Evolutionary conservation across 2,113 vertebrate genomes (phyloP).

Genomic region (Phylloscopus whistleri): DNA sequence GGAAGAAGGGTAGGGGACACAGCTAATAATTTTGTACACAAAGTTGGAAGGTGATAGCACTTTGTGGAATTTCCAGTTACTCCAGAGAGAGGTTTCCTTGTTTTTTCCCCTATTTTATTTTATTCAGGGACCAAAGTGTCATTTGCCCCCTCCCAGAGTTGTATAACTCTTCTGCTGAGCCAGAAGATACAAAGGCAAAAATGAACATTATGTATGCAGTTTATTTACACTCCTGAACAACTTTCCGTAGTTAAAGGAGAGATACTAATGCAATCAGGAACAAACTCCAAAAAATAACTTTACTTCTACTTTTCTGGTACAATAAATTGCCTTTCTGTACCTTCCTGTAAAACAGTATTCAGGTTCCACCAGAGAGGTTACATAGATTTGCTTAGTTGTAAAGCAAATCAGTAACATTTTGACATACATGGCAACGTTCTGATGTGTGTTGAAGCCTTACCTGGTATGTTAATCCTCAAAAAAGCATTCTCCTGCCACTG

Average conservation of each 20-base stretch:
- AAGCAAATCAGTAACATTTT: not conserved
- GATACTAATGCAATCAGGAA: not conserved
- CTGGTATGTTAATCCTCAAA: not conserved
- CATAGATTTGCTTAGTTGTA: rapidly evolving
- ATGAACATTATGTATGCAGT: not conserved
- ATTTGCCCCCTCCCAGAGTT: not conserved
- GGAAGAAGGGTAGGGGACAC: not conserved
- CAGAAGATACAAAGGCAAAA: not conserved
- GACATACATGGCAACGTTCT: not conserved
- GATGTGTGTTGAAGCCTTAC: not conserved
- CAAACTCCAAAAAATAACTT: not conserved
- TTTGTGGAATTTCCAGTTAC: not conserved
- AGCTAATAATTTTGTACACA: not conserved
- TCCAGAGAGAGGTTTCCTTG: not conserved
- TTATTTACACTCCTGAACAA: not conserved
- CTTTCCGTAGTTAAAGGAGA: not conserved
- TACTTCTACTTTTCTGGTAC: not conserved
- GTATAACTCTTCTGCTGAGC: not conserved
- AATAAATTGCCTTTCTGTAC: not conserved
- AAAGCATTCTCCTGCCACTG: not conserved
- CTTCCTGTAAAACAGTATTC: not conserved
- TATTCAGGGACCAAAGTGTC: not conserved
- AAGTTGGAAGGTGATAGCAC: not conserved
- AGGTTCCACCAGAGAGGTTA: not conserved
- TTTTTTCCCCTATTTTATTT: not conserved